Conservation (phyloP, 2,888 invertebrate genomes). For the Oscheius sp. region DNA sequence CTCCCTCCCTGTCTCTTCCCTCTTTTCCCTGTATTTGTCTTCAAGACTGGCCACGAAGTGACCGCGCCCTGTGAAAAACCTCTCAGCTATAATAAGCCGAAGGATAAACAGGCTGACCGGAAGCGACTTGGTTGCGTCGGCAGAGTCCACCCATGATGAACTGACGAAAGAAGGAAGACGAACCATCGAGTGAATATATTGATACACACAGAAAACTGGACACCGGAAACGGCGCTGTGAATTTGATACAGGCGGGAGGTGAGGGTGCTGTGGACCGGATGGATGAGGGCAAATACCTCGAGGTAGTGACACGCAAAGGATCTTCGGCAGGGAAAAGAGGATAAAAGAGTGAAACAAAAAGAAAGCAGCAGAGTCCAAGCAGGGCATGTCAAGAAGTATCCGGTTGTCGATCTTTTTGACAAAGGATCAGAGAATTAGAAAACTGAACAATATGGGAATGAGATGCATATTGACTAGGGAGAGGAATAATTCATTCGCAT, state of each 20-base stretch:
- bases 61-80: constrained; percentile 27
- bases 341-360: too few species aligned
- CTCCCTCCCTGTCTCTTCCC: constrained; percentile 6
- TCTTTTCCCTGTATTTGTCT: neutral
- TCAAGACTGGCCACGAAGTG: too few species aligned
- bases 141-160: neutral
- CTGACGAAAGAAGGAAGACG: constrained; percentile 5
- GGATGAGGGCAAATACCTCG: neutral
- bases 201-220: constrained; percentile 23
- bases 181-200: neutral
- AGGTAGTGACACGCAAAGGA: neutral
- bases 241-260: constrained; percentile 25
- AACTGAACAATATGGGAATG: neutral
- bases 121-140: neutral
- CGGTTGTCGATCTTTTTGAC: too few species aligned
- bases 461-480: too few species aligned
- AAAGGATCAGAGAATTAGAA: neutral
- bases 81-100: constrained; percentile 20
- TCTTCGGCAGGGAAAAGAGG: constrained; percentile 1
- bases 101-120: constrained; percentile 24
- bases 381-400: too few species aligned
- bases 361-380: too few species aligned
- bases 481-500: too few species aligned
- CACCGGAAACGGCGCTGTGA: constrained; percentile 20
- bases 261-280: constrained; percentile 11